Evolutionary conservation across 1,140 invertebrate species (phyloP), one percentile per base, ranked within the genome.

Genomic region (Brachionus sp.): DNA sequence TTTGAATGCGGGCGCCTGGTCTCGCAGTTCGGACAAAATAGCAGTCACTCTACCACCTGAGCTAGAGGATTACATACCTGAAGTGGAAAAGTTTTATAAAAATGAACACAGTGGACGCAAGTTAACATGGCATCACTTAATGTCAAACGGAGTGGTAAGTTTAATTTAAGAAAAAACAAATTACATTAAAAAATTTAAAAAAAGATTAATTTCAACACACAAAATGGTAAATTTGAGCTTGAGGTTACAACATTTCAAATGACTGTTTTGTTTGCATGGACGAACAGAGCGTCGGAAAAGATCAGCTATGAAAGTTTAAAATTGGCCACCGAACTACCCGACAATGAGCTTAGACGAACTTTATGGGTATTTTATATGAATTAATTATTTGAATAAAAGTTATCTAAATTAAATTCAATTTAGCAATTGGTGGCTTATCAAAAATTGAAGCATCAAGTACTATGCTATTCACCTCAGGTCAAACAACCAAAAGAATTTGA

Each of bases 221-320:
- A 93, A 86, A 92, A 95, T 57, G 96, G 97, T 9, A 93, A 94
- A 86, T 99, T 95, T 90, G 98, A 99, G 90, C 90, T 99, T 84
- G 98, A 99, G 88, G 95, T 99, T 2, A 98, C 97, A 6, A 98
- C 97, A 53, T 98, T 98, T 89, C 98, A 99, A 93, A 98, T 98
- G 95, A 95, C 96, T 80, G 96, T 99, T n/a, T 90, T 99, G 19
- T 98, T 98, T 90, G 95, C 95, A 7, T 99, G 96, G 96, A 99
- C 99, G 91, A 95, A 98, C 88, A 90, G 97, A 85, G 93, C 94
- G 35, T 85, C 86, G 83, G 97, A 98, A 85, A 94, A 93, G 89
- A 93, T 99, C 42, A 93, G 94, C 3, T 97, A 98, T 86, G 97
- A 98, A 90, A 97, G 96, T 90, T 90, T 99, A 68, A 92, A 94